phyloP scores from a whole-genome alignment of 2,888 invertebrate species.

The Drosophila austrosaltans region DNA sequence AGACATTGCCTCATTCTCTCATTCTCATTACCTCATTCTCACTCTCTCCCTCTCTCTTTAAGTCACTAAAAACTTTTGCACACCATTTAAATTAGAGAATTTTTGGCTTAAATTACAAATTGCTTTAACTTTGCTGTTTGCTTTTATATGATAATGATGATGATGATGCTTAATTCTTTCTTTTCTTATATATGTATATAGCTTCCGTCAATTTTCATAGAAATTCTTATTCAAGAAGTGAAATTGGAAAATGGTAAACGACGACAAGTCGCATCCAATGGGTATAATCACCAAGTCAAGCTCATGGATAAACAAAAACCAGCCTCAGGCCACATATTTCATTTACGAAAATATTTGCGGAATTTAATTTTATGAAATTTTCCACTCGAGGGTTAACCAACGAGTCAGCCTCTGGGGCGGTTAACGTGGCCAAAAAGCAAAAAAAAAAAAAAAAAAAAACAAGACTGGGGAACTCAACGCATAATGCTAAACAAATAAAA shows the following conservation, averaged over 20 bases:
- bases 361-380: constrained; percentile 74
- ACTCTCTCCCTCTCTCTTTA: neutral
- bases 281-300: constrained; percentile 20
- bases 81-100: neutral
- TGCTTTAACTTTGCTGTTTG: neutral
- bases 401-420: constrained; percentile 15
- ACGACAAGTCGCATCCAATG: neutral
- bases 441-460: neutral
- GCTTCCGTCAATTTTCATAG: neutral
- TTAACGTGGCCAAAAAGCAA: constrained; percentile 36
- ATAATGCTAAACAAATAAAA: constrained; percentile 72
- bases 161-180: neutral
- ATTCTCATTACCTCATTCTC: too few species aligned
- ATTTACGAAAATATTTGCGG: constrained; percentile 67
- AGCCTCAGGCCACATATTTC: constrained; percentile 20
- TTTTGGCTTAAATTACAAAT: neutral
- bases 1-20: too few species aligned
- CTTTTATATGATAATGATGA: neutral
- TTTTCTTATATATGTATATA: neutral
- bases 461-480: constrained; percentile 25
- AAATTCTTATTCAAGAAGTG: neutral
- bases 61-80: neutral
- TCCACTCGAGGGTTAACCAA: constrained; percentile 48
- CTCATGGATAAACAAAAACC: constrained; percentile 26
- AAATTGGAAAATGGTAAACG: neutral